Conservation (phyloP, 2,113 vertebrate genomes). For the Aleadryas rufinucha region DNA sequence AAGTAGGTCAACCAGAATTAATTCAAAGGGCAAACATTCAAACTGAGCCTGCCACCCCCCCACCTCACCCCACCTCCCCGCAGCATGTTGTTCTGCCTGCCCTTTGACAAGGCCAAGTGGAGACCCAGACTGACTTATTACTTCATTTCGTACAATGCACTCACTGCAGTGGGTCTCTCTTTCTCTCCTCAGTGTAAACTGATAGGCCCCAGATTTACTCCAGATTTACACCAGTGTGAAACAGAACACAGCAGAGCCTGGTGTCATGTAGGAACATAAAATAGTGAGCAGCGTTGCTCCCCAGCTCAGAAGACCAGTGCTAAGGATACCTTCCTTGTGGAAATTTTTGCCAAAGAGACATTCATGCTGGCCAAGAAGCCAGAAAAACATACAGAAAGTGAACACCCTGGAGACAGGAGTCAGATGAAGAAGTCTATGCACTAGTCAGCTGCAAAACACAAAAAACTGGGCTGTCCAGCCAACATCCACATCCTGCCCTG, state of each 20-base stretch:
- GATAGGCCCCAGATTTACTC: background rate
- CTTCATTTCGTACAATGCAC: slow-evolving; percentile 3
- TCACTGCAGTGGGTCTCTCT: background rate
- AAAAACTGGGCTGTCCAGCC: background rate
- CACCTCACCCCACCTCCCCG: background rate
- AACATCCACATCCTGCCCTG: background rate
- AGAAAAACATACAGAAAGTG: background rate
- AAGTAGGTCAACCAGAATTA: slow-evolving; percentile 95
- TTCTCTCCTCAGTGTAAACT: background rate
- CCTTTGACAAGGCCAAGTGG: slow-evolving; percentile 48
- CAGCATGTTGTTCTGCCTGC: slow-evolving; percentile 2
- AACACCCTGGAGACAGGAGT: background rate
- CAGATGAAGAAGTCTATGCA: background rate
- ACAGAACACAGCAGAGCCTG: background rate
- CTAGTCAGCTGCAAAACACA: background rate
- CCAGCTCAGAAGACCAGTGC: background rate
- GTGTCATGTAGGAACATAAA: background rate
- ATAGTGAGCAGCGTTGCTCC: accelerated
- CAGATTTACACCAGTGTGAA: background rate
- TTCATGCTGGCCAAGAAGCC: background rate
- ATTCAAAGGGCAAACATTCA: slow-evolving; percentile 86
- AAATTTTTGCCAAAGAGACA: background rate
- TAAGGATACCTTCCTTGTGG: background rate
- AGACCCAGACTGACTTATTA: slow-evolving; percentile 6
- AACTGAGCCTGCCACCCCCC: slow-evolving; percentile 38